Conservation (phyloP, 2,113 vertebrate genomes). For the Triplophysa rosa region DNA sequence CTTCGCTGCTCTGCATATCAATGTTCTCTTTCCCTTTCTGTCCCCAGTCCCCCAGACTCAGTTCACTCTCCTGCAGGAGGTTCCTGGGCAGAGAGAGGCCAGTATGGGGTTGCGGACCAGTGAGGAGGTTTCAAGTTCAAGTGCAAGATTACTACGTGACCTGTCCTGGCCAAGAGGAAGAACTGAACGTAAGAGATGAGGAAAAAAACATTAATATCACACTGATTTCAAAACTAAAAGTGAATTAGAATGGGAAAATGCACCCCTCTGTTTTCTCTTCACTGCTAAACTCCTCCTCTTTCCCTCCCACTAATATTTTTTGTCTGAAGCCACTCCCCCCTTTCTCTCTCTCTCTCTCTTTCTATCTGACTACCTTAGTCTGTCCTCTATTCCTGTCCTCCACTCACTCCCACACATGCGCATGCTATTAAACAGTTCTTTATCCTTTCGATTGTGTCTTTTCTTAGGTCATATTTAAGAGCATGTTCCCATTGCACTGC, state of each 20-base stretch:
- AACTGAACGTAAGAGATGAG: slow-evolving; percentile 25
- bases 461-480: slow-evolving; percentile 60
- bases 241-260: slow-evolving; percentile 62
- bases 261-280: slow-evolving; percentile 48
- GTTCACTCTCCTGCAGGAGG: slow-evolving; percentile 46
- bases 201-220: slow-evolving; percentile 3
- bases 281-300: slow-evolving; percentile 67
- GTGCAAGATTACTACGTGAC: slow-evolving; percentile 70
- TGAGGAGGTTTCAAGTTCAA: slow-evolving; percentile 73
- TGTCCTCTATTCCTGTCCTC: slow-evolving; percentile 22
- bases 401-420: slow-evolving; percentile 34
- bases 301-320: slow-evolving; percentile 66
- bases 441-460: slow-evolving; percentile 55
- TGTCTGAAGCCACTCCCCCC: slow-evolving; percentile 51
- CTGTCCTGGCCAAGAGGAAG: slow-evolving; percentile 52
- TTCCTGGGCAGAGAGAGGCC: slow-evolving; percentile 10
- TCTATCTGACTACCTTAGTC: slow-evolving; percentile 20
- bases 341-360: slow-evolving; percentile 34
- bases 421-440: slow-evolving; percentile 38
- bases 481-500: not conserved
- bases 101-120: slow-evolving; percentile 66
- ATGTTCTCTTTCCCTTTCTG: slow-evolving; percentile 16
- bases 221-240: slow-evolving; percentile 47
- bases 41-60: not conserved
- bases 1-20: slow-evolving; percentile 32